Percentiles rank a stretch among this genome's conserved stretches.
These are phyloP conservation scores for Dione juno DNA, from an alignment of 2,888 invertebrate species.

Conservation along the genomic window DNA sequence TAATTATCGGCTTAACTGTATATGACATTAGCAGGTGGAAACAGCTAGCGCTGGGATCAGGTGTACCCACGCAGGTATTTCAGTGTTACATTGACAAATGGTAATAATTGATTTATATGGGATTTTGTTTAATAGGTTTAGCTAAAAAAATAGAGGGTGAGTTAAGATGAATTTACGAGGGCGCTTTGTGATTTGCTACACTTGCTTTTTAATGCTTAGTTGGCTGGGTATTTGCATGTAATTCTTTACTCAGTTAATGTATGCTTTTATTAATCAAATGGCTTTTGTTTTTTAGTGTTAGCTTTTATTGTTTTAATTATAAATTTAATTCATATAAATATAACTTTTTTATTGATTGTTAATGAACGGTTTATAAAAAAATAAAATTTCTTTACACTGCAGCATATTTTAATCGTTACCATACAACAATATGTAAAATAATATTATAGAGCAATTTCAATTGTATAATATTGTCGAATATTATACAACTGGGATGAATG, in stretches of 20 bases:
- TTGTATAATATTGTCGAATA: not conserved
- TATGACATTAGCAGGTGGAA: conserved; percentile 79
- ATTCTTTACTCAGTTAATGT: not conserved
- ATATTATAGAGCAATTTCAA: not conserved
- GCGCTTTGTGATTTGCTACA: conserved; percentile 27
- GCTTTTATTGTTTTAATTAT: conserved; percentile 4
- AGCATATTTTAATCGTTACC: not conserved
- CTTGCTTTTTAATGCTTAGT: conserved; percentile 25
- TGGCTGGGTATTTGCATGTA: not conserved
- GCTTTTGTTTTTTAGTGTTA: not conserved
- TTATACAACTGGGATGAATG: too few species aligned
- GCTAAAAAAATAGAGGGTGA: conserved; percentile 49
- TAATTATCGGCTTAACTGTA: conserved; percentile 82
- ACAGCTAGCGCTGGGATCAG: conserved; percentile 57
- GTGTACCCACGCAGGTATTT: conserved; percentile 52
- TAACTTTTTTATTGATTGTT: not conserved
- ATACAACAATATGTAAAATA: not conserved
- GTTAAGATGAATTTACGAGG: conserved; percentile 40
- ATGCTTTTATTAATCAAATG: not conserved
- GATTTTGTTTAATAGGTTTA: conserved; percentile 54
- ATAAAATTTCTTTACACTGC: not conserved
- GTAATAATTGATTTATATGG: conserved; percentile 70
- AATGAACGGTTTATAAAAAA: not conserved
- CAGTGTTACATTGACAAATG: conserved; percentile 64
- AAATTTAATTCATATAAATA: not conserved